Evolutionary conservation across 2,113 vertebrate genomes (phyloP).

Genomic region (Neogale vison): DNA sequence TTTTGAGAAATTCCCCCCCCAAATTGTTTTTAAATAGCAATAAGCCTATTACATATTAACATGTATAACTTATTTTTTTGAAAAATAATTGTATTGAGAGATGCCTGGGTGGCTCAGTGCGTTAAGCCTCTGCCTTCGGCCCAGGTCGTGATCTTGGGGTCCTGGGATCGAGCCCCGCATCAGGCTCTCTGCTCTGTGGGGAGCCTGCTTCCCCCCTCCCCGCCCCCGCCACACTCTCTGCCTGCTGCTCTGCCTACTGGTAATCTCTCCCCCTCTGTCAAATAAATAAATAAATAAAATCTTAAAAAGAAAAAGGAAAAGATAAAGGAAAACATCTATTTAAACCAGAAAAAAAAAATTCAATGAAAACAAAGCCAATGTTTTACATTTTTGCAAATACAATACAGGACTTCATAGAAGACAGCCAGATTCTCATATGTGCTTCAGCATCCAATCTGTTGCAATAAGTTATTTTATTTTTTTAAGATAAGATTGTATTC

Average conservation of each 20-base stretch:
- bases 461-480: too few relatives aligned
- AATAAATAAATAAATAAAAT: too few relatives aligned
- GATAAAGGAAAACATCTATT: background rate
- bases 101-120: too few relatives aligned
- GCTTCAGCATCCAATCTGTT: background rate
- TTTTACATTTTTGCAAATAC: background rate
- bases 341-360: background rate
- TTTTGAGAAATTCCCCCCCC: background rate
- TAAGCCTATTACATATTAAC: background rate
- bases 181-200: too few relatives aligned
- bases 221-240: too few relatives aligned
- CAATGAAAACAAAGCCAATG: background rate
- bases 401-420: background rate
- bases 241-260: too few relatives aligned
- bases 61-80: background rate
- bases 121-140: too few relatives aligned
- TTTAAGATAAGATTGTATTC: background rate
- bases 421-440: background rate
- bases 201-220: too few relatives aligned
- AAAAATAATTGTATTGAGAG: background rate
- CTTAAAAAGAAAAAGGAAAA: too few relatives aligned
- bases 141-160: too few relatives aligned
- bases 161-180: too few relatives aligned
- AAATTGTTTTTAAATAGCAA: conserved; percentile 1
- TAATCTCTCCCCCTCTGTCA: too few relatives aligned